Evolutionary conservation across 2,888 invertebrate species (phyloP).

Genomic region (Nysson spinosus): DNA sequence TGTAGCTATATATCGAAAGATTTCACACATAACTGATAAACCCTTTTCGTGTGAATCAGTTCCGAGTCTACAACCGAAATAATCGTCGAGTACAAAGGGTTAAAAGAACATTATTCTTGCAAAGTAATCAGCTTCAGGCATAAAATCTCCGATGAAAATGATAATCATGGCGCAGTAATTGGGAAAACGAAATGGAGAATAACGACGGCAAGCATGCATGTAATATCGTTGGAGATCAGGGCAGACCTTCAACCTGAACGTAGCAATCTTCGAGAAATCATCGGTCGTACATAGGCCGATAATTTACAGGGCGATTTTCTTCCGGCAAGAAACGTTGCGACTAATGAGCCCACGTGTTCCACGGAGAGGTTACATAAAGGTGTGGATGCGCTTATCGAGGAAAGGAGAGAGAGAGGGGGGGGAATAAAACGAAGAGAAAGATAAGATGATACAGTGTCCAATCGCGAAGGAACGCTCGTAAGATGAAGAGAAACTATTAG

Average conservation of each 20-base stretch:
- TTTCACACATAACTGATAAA: no score
- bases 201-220: constrained; percentile 4
- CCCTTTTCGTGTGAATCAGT: no score
- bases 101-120: no score
- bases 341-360: constrained; percentile 58
- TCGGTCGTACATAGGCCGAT: constrained; percentile 41
- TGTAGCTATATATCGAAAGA: no score
- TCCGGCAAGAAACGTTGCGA: constrained; percentile 58
- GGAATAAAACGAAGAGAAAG: constrained; percentile 13
- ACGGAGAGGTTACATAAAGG: constrained; percentile 52
- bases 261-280: constrained; percentile 51
- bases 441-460: constrained; percentile 14
- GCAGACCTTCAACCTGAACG: constrained; percentile 2
- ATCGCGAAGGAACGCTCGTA: constrained; percentile 27
- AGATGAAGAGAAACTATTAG: constrained; percentile 22
- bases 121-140: no score
- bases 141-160: no score
- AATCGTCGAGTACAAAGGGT: no score
- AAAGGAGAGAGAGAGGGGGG: constrained; percentile 5
- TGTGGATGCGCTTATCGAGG: constrained; percentile 38
- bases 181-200: not conserved
- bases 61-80: no score
- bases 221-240: constrained; percentile 11
- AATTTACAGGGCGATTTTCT: constrained; percentile 62
- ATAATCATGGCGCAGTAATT: not conserved